Conservation (phyloP, 2,888 invertebrate species). For the Monochamus alternatus region DNA sequence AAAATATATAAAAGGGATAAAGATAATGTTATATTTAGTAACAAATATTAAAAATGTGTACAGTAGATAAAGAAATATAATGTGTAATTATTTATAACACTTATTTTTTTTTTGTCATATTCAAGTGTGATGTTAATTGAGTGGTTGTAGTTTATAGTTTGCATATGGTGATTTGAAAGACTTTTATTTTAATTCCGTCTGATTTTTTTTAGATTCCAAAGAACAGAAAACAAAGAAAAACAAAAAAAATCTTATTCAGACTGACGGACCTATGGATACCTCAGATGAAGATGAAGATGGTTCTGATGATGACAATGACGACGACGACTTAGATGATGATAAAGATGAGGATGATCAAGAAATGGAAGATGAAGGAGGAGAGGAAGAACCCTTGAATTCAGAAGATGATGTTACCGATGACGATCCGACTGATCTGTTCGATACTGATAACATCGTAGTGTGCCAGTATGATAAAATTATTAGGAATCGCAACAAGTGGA, state of each 20-base stretch:
- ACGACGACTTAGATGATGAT: slow-evolving; percentile 79
- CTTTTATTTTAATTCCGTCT: neutral
- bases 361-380: slow-evolving; percentile 67
- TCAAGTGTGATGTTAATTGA: neutral
- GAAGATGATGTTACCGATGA: slow-evolving; percentile 99
- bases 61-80: neutral
- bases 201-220: slow-evolving; percentile 18
- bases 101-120: neutral
- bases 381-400: slow-evolving; percentile 94
- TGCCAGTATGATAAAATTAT: slow-evolving; percentile 99
- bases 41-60: neutral
- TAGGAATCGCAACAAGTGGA: slow-evolving; percentile 96
- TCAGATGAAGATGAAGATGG: slow-evolving; percentile 86
- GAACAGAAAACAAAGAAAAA: slow-evolving; percentile 10
- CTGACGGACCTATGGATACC: slow-evolving; percentile 76
- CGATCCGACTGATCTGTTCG: slow-evolving; percentile 94
- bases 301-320: slow-evolving; percentile 77
- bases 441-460: slow-evolving; percentile 99
- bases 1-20: neutral
- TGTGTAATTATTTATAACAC: neutral
- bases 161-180: too few relatives aligned
- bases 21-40: neutral
- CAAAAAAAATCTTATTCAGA: slow-evolving; percentile 51
- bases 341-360: slow-evolving; percentile 76
- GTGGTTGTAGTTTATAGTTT: neutral